Percentiles rank a stretch among this genome's conserved stretches.
Evolutionary conservation across 1,140 invertebrate genomes (phyloP).

Genomic region (Euura lappo): DNA sequence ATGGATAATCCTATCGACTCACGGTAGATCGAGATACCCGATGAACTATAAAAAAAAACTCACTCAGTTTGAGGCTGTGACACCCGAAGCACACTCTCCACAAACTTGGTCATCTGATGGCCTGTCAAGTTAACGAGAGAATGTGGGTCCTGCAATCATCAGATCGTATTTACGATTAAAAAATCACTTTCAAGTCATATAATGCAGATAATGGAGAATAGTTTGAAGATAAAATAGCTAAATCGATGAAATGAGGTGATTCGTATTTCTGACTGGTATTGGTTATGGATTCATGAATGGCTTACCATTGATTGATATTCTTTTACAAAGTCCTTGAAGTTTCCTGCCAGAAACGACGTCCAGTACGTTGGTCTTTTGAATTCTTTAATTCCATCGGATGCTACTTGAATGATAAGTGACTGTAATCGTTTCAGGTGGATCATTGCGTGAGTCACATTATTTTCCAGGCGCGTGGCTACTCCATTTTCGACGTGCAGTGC

Average conservation of each 20-base stretch:
- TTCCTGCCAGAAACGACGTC: slow-evolving; percentile 47
- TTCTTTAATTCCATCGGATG: slow-evolving; percentile 35
- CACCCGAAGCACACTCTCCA: neutral
- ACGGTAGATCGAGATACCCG: no score
- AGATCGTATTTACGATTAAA: no score
- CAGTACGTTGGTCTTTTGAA: slow-evolving; percentile 46
- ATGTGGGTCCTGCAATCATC: neutral
- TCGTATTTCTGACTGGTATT: no score
- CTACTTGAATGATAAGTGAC: slow-evolving; percentile 31
- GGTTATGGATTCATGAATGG: no score
- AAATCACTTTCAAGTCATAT: no score
- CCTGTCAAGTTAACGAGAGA: neutral
- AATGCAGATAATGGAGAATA: no score
- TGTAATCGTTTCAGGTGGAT: slow-evolving; percentile 21
- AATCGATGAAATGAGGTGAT: no score
- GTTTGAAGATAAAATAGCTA: no score
- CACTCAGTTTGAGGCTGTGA: neutral
- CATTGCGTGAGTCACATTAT: slow-evolving; percentile 18
- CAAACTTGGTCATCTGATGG: neutral
- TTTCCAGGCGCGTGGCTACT: slow-evolving; percentile 14
- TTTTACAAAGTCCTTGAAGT: slow-evolving; percentile 40
- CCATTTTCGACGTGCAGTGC: no score
- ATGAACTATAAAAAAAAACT: neutral
- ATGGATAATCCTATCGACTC: no score
- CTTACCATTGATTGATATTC: slow-evolving; percentile 42